Evolutionary conservation across 2,113 vertebrate genomes (phyloP), one percentile per base, ranked within the genome.

Genomic region (Mesocricetus auratus): DNA sequence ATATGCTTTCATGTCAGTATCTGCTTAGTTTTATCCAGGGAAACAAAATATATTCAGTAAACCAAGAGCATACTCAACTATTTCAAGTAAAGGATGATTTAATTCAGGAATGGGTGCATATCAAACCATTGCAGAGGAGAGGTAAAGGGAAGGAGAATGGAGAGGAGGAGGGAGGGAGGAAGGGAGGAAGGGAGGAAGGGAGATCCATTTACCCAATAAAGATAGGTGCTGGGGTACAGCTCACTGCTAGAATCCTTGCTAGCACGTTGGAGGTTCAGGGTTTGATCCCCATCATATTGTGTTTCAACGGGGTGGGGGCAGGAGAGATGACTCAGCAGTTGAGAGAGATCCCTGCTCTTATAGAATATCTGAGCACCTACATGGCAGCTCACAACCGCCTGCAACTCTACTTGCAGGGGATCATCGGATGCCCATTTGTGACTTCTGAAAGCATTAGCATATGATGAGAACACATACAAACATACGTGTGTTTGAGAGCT

Each of bases 41-140:
- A 96, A 90, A 94, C 33, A 90, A 96, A 90, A 91, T 26, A 47
- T 58, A 71, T 50, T 39, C 86, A 73, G 21, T 58, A 56, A 56
- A 29, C 4, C 24, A 74, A 31, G 24, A 89, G 86, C 17, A 21
- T 42, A 89, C 75, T 10, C 39, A 45, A 74, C 7, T 62, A 81
- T 68, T 96, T 90, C 89, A 95, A 69, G 64, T 19, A 92, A 36
- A 77, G 21, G 71, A 89, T 26, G 36, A 89, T 75, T 71, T 75
- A 91, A 91, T 91, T 16, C 62, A 94, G 77, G 31, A 92, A 86
- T 47, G 50, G 56, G 13, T 93, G 58, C 21, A 26, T 19, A 56
- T 68, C 50, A 78, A 93, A 60, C 31, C 31, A 79, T 5, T 58
- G 39, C 5, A 79, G 86, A 58, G 29, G 26, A 5, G 17, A 60